Conservation (phyloP, 2,113 vertebrate species). For the Marmota monax region DNA sequence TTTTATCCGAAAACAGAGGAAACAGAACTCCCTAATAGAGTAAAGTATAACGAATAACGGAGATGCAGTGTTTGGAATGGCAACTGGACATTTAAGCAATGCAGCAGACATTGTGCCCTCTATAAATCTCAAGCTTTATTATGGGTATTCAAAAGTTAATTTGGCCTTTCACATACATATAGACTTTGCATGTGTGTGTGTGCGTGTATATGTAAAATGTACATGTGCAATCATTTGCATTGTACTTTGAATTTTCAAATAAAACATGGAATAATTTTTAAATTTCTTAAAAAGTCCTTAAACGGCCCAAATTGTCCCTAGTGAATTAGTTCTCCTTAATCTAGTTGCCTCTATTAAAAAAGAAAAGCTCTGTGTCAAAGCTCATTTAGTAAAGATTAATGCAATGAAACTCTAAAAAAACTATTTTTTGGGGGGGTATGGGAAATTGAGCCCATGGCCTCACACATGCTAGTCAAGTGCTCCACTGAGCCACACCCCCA, state of each 20-base stretch:
- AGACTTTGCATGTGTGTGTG: neutral
- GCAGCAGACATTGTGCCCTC: neutral
- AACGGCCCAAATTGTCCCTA: neutral
- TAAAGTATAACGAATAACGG: neutral
- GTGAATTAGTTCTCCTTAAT: neutral
- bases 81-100: neutral
- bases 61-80: neutral
- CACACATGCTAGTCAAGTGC: too few relatives aligned
- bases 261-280: slow-evolving; percentile 38
- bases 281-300: neutral
- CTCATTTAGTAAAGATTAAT: slow-evolving; percentile 31
- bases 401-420: neutral
- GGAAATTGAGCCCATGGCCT: too few relatives aligned
- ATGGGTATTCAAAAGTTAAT: neutral
- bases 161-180: neutral
- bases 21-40: neutral
- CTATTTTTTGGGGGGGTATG: neutral
- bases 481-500: neutral
- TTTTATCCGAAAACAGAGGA: slow-evolving; percentile 7
- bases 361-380: neutral
- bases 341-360: neutral
- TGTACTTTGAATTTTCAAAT: slow-evolving; percentile 43
- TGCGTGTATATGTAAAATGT: neutral
- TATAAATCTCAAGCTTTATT: neutral
- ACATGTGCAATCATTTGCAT: neutral